Percentiles rank a stretch among this genome's conserved stretches.
phyloP scores from a whole-genome alignment of 2,113 vertebrate species.

The Mustelus asterias region DNA sequence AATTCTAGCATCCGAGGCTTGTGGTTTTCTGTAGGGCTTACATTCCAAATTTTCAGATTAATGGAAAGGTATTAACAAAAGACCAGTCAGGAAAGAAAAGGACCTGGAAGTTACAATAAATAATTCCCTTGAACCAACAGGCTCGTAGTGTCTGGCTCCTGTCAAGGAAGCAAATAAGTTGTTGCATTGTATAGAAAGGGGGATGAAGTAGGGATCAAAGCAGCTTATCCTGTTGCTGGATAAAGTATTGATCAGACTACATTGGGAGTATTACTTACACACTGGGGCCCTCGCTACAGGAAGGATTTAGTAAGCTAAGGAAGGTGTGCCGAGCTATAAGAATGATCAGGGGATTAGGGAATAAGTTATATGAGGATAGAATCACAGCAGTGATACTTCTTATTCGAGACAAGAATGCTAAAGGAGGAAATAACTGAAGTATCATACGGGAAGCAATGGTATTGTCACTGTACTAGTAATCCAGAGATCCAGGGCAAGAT shows the following conservation, averaged over 20 bases:
- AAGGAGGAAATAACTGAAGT: background rate
- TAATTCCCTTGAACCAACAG: background rate
- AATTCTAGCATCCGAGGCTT: background rate
- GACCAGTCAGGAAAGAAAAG: background rate
- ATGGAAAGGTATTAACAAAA: background rate
- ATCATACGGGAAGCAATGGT: too few relatives aligned
- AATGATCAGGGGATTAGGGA: background rate
- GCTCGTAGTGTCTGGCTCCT: background rate
- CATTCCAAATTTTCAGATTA: background rate
- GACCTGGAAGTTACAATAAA: background rate
- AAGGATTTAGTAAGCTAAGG: background rate
- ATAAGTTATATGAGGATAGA: background rate
- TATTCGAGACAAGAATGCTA: background rate
- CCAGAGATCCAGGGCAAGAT: too few relatives aligned
- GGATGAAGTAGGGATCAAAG: background rate
- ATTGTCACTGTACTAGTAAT: too few relatives aligned
- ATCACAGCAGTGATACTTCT: background rate
- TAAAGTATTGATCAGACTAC: background rate
- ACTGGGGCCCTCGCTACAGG: background rate
- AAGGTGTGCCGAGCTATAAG: background rate
- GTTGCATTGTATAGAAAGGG: background rate
- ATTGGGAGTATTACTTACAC: background rate
- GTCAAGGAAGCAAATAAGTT: background rate
- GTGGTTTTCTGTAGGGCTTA: background rate
- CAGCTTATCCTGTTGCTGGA: background rate